Evolutionary conservation across 1,140 invertebrate genomes (phyloP), one percentile per base, ranked within the genome.

Genomic region (Drosophila nannoptera): DNA sequence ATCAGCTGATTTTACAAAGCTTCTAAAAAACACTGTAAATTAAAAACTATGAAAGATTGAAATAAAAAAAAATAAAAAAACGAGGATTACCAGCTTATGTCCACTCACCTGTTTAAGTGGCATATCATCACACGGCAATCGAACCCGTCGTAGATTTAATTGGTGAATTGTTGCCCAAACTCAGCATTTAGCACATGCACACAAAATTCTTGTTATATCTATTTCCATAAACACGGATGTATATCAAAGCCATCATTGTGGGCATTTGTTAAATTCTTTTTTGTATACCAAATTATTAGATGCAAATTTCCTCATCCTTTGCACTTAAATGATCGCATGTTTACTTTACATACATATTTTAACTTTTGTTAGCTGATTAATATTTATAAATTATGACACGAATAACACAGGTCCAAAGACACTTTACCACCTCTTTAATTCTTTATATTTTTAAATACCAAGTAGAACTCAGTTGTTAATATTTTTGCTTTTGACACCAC

Each of bases 91-190:
- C 22, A 22, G 22, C 22, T 22, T 22, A 22, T 22, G 22, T 22
- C 22, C 22, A 77, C 83, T 88, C 81, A 88, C 87, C 87, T 88
- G 87, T 87, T 88, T 88, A 88, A 88, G 83, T 88, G 87, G 87
- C 87, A 88, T 88, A 88, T 88, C 87, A 88, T 88, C 80, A 88
- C 87, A 88, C 87, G 83, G 88, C 83, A 80, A 87, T 86, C 80
- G 84, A 77, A 88, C 80, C 76, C 74, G 73, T 86, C 87, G 75
- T 82, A 87, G 75, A 69, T 88, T 88, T 88, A 88, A 88, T 82
- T 83, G 65, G 62, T 64, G 80, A 72, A 78, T 56, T 75, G 66
- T 70, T 75, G 71, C 75, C 80, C 55, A 81, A 69, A 73, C 81
- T 62, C 81, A 62, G 76, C 78, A 84, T 87, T 83, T 80, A 84